Evolutionary conservation across 2,113 vertebrate genomes (phyloP), one percentile per base, ranked within the genome.

Genomic region (Heloderma charlesbogerti): DNA sequence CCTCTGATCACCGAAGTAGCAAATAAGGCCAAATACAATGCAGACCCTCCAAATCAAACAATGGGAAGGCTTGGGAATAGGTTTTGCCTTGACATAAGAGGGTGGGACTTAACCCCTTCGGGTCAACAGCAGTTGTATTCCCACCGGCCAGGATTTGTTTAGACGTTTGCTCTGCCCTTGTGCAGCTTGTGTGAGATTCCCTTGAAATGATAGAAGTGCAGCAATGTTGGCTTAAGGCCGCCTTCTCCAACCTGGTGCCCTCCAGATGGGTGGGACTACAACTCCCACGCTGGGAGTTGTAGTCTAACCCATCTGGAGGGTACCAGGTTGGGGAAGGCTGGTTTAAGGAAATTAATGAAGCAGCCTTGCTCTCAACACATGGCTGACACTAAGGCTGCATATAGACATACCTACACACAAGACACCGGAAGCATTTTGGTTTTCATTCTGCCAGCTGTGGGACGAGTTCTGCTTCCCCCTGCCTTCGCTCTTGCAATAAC

Each of bases 21-120:
- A 78, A 86, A 90, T 67, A 90, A 31, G 83, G 43, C 40, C 4
- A 27, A 57, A 22, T 3, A 90, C 45, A 90, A 90, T 86, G 74
- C 74, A 86, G 74, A 54, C 60, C 45, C 83, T 90, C 83, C 74
- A 86, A 43, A 4, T 8, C 83, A 86, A 86, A 90, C 89, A 90
- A 79, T 71, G 37, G 31, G 4, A 10, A 71, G n/a, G 9, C 63
- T 80, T 86, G 83, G 83, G 74, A 90, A 69, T 25, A 15, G 83
- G 48, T 37, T 80, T 57, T 51, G 60, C 45, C 29, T 51, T 31
- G 66, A 86, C 81, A 57, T 25, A 86, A 57, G 63, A 69, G 60
- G 22, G 48, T 37, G 40, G 67, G 57, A 40, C 12, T 88, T 88
- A 69, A 71, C 87, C 87, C 77, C 60, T 71, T 48, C 13, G 2